phyloP scores from a whole-genome alignment of 2,888 invertebrate genomes.

The Cheilosia vernalis region DNA sequence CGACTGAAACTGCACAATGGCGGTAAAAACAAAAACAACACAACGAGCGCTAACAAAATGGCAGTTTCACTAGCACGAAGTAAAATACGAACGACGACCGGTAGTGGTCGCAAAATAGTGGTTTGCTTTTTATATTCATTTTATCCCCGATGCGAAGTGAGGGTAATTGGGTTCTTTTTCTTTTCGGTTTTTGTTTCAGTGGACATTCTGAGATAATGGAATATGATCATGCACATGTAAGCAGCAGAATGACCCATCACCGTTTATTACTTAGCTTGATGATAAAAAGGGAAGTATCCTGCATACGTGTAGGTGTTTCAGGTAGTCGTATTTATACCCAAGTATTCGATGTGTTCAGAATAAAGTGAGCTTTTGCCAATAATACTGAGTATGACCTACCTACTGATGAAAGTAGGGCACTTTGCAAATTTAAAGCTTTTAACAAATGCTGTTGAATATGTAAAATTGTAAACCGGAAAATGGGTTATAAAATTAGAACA shows the following conservation, averaged over 20 bases:
- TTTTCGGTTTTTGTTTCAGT: conserved; percentile 50
- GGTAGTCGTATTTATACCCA: no score
- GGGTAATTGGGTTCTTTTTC: conserved; percentile 39
- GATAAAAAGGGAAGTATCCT: conserved; percentile 46
- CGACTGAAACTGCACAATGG: conserved; percentile 45
- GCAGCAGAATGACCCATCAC: conserved; percentile 61
- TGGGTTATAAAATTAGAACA: no score
- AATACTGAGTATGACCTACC: no score
- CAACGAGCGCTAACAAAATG: conserved; percentile 52
- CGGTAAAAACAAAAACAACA: conserved; percentile 43
- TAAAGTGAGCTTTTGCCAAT: no score
- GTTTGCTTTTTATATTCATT: conserved; percentile 34
- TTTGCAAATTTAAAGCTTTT: no score
- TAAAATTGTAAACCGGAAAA: no score
- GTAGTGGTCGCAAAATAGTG: conserved; percentile 7
- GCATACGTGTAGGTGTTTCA: not conserved
- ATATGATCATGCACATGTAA: conserved; percentile 57
- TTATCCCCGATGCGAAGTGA: conserved; percentile 14
- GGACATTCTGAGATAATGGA: conserved; percentile 50
- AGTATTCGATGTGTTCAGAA: no score
- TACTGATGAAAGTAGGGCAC: no score
- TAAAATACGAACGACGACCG: conserved; percentile 34
- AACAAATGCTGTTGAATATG: no score
- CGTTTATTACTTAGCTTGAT: conserved; percentile 54
- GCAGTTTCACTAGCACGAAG: conserved; percentile 51